Evolutionary conservation across 2,888 invertebrate species (phyloP), one percentile per base, ranked within the genome.

Genomic region (Mesorhabditis sp.): DNA sequence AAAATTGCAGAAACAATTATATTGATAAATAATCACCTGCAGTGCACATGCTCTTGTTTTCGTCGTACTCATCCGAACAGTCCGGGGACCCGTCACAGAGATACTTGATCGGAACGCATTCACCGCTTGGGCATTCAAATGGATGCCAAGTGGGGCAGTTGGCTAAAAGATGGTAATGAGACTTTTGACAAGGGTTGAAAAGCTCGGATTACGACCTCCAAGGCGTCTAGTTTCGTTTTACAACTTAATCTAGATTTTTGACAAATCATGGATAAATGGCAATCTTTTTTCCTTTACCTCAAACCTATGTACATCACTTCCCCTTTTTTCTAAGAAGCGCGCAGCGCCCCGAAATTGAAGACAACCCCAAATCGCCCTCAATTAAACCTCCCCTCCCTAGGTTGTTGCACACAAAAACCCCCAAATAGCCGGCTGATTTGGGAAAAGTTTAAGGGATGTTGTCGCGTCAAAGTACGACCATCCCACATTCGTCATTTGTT

Each of bases 71-170:
- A 84, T 95, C 94, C 15, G 78, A 76, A 88, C 95, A 95, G 88
- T 95, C 95, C 0, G 94, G 93, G 6, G 92, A 92, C 28, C 94
- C 94, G 86, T 95, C 95, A 87, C 95, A 95, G 67, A 95, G 90
- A 88, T 95, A 95, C 72, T 94, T 95, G 87, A 95, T 94, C 77
- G 94, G 94, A 88, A 95, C 95, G 89, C 95, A 95, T 87, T 92
- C 91, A 74, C 93, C 93, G 42, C 86, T 86, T 0, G 95, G 95
- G 86, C 95, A 95, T 87, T 93, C 93, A 89, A 95, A 95, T 58
- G 95, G 95, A 88, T 94, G 94, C 88, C 95, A 95, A 2, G 95
- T 93, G 86, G 93, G 94, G 85, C 95, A 95, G 10, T 77, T 77
- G 5, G 77, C 82, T 80, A 78, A 72, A 5, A 43, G 10, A 69